Evolutionary conservation across 2,888 invertebrate species (phyloP).

Genomic region (Drosophila diplacantha): DNA sequence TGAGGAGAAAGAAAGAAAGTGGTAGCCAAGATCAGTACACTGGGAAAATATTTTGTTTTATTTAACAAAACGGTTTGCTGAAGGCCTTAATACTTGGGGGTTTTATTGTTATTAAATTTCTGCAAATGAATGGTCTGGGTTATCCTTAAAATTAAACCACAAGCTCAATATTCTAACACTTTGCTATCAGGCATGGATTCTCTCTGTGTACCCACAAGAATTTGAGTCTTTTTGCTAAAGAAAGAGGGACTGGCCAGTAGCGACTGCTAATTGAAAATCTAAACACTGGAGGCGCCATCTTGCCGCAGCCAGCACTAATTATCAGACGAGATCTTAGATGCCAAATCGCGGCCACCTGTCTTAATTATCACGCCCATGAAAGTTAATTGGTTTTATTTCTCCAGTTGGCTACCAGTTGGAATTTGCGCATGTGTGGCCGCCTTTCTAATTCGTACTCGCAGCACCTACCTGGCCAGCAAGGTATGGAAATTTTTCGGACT

Average conservation of each 20-base stretch:
- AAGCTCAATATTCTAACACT: no score
- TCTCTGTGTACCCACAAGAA: slow-evolving; percentile 9
- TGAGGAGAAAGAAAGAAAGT: slow-evolving; percentile 28
- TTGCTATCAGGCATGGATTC: not conserved
- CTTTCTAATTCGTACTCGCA: slow-evolving; percentile 60
- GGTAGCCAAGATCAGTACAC: slow-evolving; percentile 11
- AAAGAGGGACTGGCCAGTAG: slow-evolving; percentile 7
- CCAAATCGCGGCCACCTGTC: slow-evolving; percentile 40
- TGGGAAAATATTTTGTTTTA: not conserved
- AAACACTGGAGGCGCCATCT: slow-evolving; percentile 41
- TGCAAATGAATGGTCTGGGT: not conserved
- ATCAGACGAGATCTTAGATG: slow-evolving; percentile 29
- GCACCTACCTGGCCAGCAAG: slow-evolving; percentile 61
- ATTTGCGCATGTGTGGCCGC: slow-evolving; percentile 34
- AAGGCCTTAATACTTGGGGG: not conserved
- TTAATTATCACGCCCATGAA: slow-evolving; percentile 39
- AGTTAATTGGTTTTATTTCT: slow-evolving; percentile 47
- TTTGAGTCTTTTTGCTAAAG: not conserved
- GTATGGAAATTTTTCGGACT: slow-evolving; percentile 30
- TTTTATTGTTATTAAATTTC: not conserved
- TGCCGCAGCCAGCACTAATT: slow-evolving; percentile 24
- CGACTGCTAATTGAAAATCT: slow-evolving; percentile 31
- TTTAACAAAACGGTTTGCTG: not conserved
- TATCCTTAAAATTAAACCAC: not conserved
- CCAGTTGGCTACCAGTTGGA: slow-evolving; percentile 28